A percentile compares a stretch with the other conserved stretches of the same genome.
Conservation (phyloP, 2,113 vertebrate species). For the Percina caprodes region DNA sequence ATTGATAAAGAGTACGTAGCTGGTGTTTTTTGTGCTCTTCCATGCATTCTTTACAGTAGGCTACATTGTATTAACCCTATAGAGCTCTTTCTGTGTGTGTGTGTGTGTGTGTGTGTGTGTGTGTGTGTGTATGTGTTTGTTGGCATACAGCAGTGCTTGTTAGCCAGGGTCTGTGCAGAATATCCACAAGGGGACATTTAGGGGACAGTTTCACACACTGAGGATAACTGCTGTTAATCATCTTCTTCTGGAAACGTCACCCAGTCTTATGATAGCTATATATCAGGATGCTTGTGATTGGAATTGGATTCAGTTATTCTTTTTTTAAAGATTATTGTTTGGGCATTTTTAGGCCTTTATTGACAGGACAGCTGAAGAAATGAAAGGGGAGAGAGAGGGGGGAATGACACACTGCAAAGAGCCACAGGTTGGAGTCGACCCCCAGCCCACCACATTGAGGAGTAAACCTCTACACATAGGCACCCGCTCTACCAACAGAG, state of each 20-base stretch:
- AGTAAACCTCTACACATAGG: too few species aligned
- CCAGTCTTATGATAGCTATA: conserved; percentile 5
- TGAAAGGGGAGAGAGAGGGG: too few species aligned
- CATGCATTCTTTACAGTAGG: neutral
- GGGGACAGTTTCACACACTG: conserved; percentile 76
- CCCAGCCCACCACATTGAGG: too few species aligned
- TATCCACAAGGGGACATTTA: conserved; percentile 82
- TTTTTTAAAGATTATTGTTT: too few species aligned
- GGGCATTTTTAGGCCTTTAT: too few species aligned
- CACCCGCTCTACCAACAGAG: too few species aligned
- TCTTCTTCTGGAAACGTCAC: conserved; percentile 57
- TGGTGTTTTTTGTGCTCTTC: neutral
- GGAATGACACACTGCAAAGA: too few species aligned
- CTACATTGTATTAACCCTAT: neutral
- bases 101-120: conserved; percentile 23
- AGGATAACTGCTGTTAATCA: conserved; percentile 71
- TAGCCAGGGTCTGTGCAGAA: conserved; percentile 38
- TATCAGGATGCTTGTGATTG: conserved; percentile 28
- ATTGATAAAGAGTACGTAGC: neutral
- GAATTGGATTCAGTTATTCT: too few species aligned
- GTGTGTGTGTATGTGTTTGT: conserved; percentile 26
- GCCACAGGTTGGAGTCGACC: too few species aligned
- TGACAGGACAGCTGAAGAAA: too few species aligned
- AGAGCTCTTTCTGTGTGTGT: neutral
- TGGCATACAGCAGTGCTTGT: conserved; percentile 28